Evolutionary conservation across 2,888 invertebrate species (phyloP), one percentile per base, ranked within the genome.

Genomic region (Sphaerophoria rueppellii): DNA sequence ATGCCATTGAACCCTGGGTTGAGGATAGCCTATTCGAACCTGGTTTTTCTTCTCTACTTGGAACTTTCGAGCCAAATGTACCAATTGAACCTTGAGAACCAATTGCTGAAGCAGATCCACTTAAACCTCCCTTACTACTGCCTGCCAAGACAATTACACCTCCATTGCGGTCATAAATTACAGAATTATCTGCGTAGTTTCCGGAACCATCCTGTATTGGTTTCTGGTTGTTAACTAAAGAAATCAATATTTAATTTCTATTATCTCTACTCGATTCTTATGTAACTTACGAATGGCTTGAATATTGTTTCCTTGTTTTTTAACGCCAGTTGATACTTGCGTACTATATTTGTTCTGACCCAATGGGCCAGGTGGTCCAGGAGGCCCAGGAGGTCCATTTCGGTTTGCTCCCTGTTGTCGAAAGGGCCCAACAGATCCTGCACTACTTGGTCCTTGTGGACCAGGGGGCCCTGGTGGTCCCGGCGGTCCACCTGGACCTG

Each of bases 401-500:
- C 90, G 90, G 46, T 89, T 91, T 40, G 90, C 92, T 43, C 46
- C 43, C n/a, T 50, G 87, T 37, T 91, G 91, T 37, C 89, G 89
- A 24, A 89, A 89, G 7, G 90, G 90, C 54, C 88, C 88, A 1
- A 34, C 35, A 50, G 87, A 83, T 5, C 90, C 73, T 14, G 14
- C 0, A 11, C 11, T 48, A 52, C 87, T 83, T 50, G 88, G 87
- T 6, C 87, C 75, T 16, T 82, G 88, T 7, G 82, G 70, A 40
- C 85, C 82, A 1, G 46, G 52, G 24, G 58, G 57, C n/a, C 75
- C 83, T 14, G 16, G 32, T 24, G 72, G 69, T 34, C 74, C 77
- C 14, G 37, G 16, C 6, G 65, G 50, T 7, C 65, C 65, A 32
- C 12, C 9, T 43, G n/a, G 9, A 32, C 54, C 52, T 54, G 43